These are phyloP conservation scores for Andrena marginata DNA, from an alignment of 2,888 invertebrate genomes.

Conservation along the genomic window DNA sequence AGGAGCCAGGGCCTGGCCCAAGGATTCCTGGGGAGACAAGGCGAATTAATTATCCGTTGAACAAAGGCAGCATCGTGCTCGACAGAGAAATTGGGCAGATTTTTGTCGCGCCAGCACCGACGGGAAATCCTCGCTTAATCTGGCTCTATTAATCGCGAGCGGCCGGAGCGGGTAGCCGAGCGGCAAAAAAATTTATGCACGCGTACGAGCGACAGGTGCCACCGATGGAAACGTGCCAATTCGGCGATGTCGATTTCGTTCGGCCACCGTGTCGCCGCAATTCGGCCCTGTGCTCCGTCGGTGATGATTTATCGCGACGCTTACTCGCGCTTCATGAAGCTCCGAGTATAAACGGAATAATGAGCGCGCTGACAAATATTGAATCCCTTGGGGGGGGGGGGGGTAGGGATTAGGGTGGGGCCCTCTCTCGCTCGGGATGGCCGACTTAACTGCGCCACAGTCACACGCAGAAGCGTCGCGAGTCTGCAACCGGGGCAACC, in stretches of 20 bases:
- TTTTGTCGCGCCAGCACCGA: constrained; percentile 33
- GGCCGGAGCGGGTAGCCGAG: constrained; percentile 23
- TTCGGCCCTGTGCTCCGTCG: constrained; percentile 38
- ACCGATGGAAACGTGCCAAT: constrained; percentile 58
- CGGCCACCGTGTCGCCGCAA: constrained; percentile 37
- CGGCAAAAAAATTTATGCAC: constrained; percentile 46
- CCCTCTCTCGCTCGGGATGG: no score
- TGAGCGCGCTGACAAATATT: constrained; percentile 19
- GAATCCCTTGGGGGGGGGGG: neutral
- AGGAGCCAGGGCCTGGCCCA: no score
- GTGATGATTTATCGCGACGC: constrained; percentile 32
- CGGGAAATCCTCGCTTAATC: constrained; percentile 54
- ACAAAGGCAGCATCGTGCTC: neutral
- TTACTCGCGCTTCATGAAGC: neutral
- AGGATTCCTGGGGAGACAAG: no score
- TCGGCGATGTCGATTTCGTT: constrained; percentile 42
- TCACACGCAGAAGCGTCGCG: neutral
- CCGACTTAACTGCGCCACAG: no score
- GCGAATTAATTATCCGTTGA: no score
- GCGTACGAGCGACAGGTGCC: constrained; percentile 56
- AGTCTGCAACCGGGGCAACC: neutral
- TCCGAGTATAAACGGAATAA: constrained; percentile 50
- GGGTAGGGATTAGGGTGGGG: no score
- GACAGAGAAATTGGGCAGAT: constrained; percentile 17
- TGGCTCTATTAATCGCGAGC: constrained; percentile 53